These are phyloP conservation scores for Desmodus rotundus DNA, from an alignment of 2,113 vertebrate species.

Conservation along the genomic window DNA sequence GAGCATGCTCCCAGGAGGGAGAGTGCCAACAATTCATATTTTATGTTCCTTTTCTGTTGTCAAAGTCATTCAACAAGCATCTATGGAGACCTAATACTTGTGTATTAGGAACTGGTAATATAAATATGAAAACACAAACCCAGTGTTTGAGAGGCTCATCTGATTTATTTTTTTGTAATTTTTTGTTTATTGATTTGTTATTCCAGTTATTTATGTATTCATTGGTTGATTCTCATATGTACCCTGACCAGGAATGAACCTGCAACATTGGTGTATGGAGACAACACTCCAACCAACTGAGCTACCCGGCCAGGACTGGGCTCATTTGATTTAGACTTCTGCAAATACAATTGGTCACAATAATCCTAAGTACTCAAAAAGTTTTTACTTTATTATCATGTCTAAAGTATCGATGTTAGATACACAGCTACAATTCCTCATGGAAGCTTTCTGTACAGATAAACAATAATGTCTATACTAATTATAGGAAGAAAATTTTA, in stretches of 20 bases:
- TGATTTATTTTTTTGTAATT: background rate
- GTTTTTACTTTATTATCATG: background rate
- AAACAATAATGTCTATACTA: background rate
- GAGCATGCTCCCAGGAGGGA: background rate
- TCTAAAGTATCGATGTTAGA: background rate
- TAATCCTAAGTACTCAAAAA: background rate
- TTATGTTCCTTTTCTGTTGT: background rate
- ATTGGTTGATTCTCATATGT: too few relatives aligned
- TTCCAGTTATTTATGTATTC: too few relatives aligned
- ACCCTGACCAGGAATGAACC: too few relatives aligned
- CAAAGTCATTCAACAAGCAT: background rate
- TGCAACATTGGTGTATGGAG: too few relatives aligned
- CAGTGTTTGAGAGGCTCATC: background rate
- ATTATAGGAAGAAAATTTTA: background rate
- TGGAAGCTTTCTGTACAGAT: background rate
- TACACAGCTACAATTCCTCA: background rate
- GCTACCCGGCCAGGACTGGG: too few relatives aligned
- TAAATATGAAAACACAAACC: background rate
- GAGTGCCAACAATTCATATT: background rate
- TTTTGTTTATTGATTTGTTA: too few relatives aligned
- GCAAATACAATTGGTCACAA: background rate
- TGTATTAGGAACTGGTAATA: background rate
- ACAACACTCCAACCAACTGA: too few relatives aligned
- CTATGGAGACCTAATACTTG: background rate
- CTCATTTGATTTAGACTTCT: background rate